These are phyloP conservation scores for Corythucha ciliata DNA, from an alignment of 2,888 invertebrate species.

Conservation along the genomic window DNA sequence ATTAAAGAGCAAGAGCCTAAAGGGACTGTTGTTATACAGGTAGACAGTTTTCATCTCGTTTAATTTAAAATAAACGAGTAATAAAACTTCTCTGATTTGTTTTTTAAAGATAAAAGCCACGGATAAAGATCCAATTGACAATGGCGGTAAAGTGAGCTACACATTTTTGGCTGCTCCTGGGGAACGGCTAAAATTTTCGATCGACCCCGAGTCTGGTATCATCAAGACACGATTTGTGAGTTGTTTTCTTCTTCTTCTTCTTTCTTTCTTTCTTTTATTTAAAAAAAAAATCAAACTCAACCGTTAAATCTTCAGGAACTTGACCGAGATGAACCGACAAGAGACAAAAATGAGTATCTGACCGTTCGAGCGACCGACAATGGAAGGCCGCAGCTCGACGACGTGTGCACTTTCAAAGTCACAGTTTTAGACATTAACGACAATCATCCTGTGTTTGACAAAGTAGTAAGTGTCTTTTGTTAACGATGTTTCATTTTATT, in stretches of 20 bases:
- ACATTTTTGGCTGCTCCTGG: conserved; percentile 66
- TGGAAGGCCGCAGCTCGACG: conserved; percentile 79
- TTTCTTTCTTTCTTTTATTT: not conserved
- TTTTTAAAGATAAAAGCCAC: conserved; percentile 55
- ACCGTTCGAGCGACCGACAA: conserved; percentile 89
- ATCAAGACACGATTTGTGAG: conserved; percentile 63
- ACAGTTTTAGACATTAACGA: conserved; percentile 89
- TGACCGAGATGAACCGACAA: conserved; percentile 81
- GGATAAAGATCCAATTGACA: conserved; percentile 63
- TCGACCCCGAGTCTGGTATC: conserved; percentile 64
- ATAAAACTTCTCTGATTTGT: conserved; percentile 21
- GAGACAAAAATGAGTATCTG: conserved; percentile 67
- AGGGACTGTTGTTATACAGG: conserved; percentile 65
- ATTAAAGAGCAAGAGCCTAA: conserved; percentile 69
- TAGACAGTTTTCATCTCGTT: conserved; percentile 39
- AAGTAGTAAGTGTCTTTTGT: conserved; percentile 53
- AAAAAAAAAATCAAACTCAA: conserved; percentile 5
- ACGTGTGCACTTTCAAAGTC: conserved; percentile 88
- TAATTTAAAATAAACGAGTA: not conserved
- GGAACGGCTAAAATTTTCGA: conserved; percentile 66
- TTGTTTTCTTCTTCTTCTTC: not conserved
- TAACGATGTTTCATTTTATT: not conserved
- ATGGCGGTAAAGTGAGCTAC: conserved; percentile 70
- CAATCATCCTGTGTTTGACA: conserved; percentile 71
- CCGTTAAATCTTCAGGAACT: conserved; percentile 52